These are phyloP conservation scores for Aeoliscus strigatus DNA, from an alignment of 2,797 vertebrate genomes.

Conservation along the genomic window DNA sequence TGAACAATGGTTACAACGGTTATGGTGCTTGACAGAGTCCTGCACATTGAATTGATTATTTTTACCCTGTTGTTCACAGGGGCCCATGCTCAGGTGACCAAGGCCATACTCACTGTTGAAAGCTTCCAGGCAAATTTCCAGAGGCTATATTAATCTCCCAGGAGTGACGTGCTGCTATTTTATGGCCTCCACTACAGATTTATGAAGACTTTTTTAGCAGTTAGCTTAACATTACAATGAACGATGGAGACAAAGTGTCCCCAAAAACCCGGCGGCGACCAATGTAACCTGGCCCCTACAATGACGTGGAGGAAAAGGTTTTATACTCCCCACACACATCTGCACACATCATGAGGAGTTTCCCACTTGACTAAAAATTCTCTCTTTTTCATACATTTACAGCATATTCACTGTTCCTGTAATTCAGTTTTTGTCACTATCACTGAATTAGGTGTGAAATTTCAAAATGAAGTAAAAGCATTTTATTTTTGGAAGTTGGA, in stretches of 20 bases:
- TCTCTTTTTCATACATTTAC: too few species aligned
- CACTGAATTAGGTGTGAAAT: too few species aligned
- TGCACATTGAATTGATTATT: slow-evolving; percentile 25
- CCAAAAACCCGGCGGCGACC: slow-evolving; percentile 6
- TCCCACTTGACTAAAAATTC: too few species aligned
- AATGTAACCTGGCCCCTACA: slow-evolving; percentile 1
- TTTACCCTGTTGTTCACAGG: slow-evolving; percentile 11
- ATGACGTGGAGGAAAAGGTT: neutral
- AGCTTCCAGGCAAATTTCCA: slow-evolving; percentile 33
- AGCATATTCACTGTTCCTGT: too few species aligned
- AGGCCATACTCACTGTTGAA: slow-evolving; percentile 36
- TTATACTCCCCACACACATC: slow-evolving; percentile 1
- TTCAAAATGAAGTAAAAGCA: too few species aligned
- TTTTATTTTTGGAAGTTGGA: too few species aligned
- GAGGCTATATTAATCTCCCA: slow-evolving; percentile 35
- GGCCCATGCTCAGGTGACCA: slow-evolving; percentile 23
- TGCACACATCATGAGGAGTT: neutral
- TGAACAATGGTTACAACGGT: slow-evolving; percentile 8
- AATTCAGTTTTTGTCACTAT: too few species aligned
- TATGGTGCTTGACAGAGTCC: slow-evolving; percentile 11
- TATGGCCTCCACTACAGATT: slow-evolving; percentile 28
- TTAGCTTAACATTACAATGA: slow-evolving; percentile 7
- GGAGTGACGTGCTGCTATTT: slow-evolving; percentile 28
- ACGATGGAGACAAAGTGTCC: slow-evolving; percentile 6
- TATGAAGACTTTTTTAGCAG: slow-evolving; percentile 24